A percentile compares a stretch with the other conserved stretches of the same genome.
Conservation (phyloP, 2,113 vertebrate genomes). For the Neoarius graeffei region DNA sequence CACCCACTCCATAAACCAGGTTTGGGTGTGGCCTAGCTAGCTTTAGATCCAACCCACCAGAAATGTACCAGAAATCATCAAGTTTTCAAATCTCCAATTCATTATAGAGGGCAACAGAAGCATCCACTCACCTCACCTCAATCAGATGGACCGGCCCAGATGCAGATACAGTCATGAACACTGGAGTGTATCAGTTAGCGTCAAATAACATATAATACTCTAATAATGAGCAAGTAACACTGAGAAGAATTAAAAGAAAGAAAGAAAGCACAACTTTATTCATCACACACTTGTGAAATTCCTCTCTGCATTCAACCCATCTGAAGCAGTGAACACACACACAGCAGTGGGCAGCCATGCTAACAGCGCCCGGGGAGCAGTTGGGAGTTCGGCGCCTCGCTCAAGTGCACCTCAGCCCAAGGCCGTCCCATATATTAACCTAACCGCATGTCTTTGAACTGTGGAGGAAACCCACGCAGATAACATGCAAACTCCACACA, state of each 20-base stretch:
- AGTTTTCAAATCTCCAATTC: not conserved
- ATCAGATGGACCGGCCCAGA: not conserved
- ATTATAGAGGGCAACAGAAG: not conserved
- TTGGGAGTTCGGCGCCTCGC: too few relatives aligned
- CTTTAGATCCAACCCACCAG: not conserved
- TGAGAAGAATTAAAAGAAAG: not conserved
- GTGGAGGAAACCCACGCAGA: too few relatives aligned
- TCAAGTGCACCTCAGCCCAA: too few relatives aligned
- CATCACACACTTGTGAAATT: too few relatives aligned
- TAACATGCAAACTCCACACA: too few relatives aligned
- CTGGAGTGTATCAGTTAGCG: slow-evolving; percentile 4
- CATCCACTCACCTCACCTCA: not conserved
- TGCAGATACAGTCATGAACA: not conserved
- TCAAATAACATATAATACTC: not conserved
- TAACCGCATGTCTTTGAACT: too few relatives aligned
- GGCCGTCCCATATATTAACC: too few relatives aligned
- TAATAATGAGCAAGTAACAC: not conserved
- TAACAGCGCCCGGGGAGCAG: too few relatives aligned
- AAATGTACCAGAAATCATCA: not conserved
- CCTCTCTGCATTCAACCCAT: too few relatives aligned
- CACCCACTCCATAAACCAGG: slow-evolving; percentile 6
- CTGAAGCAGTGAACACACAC: too few relatives aligned
- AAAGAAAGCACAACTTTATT: too few relatives aligned
- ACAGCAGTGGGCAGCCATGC: too few relatives aligned
- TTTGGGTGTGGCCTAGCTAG: slow-evolving; percentile 33